Percentiles rank a stretch among this genome's conserved stretches.
Evolutionary conservation across 1,140 invertebrate genomes (phyloP).

Genomic region (Mercenaria mercenaria): DNA sequence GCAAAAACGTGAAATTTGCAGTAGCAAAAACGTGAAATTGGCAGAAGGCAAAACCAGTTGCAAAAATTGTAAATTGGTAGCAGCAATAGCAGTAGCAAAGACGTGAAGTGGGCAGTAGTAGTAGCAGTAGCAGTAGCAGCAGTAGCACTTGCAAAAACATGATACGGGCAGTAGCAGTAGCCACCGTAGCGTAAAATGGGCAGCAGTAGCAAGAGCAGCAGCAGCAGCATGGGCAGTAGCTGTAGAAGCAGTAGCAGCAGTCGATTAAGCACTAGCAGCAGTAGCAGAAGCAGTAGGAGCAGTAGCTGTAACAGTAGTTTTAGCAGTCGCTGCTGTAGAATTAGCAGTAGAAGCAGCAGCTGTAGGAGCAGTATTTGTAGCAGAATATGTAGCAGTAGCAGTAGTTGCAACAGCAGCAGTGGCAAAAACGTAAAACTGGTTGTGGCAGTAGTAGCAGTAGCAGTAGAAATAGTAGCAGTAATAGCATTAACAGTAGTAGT

Average conservation of each 20-base stretch:
- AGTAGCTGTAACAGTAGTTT: slow-evolving; percentile 51
- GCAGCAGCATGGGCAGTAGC: background rate
- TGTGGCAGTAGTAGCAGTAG: too few relatives aligned
- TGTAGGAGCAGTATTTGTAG: slow-evolving; percentile 87
- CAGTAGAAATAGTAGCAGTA: too few relatives aligned
- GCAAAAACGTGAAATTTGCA: too few relatives aligned
- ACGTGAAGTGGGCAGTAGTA: too few relatives aligned
- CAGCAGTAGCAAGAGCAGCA: slow-evolving; percentile 32
- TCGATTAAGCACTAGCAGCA: slow-evolving; percentile 42
- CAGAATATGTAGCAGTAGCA: background rate
- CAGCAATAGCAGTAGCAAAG: too few relatives aligned
- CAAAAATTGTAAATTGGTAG: too few relatives aligned
- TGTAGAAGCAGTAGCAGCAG: slow-evolving; percentile 19
- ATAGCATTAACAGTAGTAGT: background rate
- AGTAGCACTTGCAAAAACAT: background rate
- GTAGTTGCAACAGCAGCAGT: too few relatives aligned
- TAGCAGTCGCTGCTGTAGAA: slow-evolving; percentile 16
- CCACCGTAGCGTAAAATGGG: background rate
- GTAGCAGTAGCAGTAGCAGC: slow-evolving; percentile 34
- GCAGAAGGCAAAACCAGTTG: too few relatives aligned
- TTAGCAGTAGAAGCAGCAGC: slow-evolving; percentile 35
- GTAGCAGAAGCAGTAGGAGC: slow-evolving; percentile 42
- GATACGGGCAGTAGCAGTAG: background rate
- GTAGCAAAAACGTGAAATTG: too few relatives aligned
- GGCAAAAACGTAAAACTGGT: too few relatives aligned